Percentiles rank a stretch among this genome's conserved stretches.
Conservation (phyloP, 2,113 vertebrate genomes). For the Gymnobelideus leadbeateri region DNA sequence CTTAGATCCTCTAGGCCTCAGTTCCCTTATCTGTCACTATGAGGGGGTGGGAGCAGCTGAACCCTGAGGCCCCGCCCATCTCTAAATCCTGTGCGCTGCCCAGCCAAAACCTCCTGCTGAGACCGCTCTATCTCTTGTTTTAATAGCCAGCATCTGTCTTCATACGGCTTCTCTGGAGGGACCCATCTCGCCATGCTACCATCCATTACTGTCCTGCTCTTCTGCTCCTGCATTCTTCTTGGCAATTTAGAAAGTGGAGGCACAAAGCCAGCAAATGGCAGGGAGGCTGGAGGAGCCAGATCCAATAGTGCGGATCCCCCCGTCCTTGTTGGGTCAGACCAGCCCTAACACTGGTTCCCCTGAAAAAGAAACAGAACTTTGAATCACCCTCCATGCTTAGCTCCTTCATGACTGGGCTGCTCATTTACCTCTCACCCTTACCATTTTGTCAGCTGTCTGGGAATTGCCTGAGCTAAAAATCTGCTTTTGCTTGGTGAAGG, state of each 20-base stretch:
- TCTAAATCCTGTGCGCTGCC: neutral
- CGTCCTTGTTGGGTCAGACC: neutral
- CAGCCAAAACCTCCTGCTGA: neutral
- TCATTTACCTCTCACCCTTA: neutral
- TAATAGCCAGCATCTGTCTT: neutral
- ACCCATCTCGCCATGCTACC: neutral
- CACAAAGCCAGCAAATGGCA: neutral
- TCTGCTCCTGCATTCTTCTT: neutral
- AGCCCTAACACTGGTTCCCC: neutral
- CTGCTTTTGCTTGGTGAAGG: slow-evolving; percentile 34
- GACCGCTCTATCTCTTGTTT: neutral
- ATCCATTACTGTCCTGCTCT: neutral
- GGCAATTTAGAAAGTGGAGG: neutral
- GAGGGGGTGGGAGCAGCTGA: neutral
- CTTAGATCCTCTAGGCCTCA: neutral
- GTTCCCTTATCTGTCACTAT: neutral
- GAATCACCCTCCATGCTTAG: neutral
- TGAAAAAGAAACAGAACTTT: neutral
- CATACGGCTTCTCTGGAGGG: neutral
- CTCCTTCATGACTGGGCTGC: neutral
- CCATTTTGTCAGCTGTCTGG: neutral
- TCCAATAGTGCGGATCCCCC: neutral
- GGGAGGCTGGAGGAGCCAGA: neutral
- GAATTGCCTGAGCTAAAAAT: slow-evolving; percentile 35
- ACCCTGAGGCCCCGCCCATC: no score